Percentiles rank a stretch among this genome's conserved stretches.
These are phyloP conservation scores for Erynnis tages DNA, from an alignment of 2,888 invertebrate genomes.

Conservation along the genomic window DNA sequence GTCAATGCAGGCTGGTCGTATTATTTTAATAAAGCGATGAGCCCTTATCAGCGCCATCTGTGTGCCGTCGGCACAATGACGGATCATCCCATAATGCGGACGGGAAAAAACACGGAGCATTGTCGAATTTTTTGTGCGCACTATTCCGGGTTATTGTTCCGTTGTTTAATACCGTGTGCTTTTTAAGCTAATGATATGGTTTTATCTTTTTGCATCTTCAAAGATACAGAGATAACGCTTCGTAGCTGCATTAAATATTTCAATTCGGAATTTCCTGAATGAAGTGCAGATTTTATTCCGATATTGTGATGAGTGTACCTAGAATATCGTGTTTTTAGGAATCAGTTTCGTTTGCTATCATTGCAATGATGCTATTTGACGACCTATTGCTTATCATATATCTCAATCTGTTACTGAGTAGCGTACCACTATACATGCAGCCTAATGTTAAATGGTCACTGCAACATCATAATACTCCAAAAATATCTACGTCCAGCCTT, in stretches of 20 bases:
- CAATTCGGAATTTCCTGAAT: constrained; percentile 18
- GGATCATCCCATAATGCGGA: constrained; percentile 78
- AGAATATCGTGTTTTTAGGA: constrained; percentile 3
- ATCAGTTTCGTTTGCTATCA: not conserved
- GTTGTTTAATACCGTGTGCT: constrained; percentile 75
- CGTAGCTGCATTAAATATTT: constrained; percentile 23
- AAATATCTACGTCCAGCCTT: too few relatives aligned
- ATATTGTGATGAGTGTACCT: not conserved
- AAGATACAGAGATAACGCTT: constrained; percentile 43
- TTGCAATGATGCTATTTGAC: not conserved
- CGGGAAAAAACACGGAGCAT: constrained; percentile 59
- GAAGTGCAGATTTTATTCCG: constrained; percentile 17
- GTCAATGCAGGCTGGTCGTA: constrained; percentile 50
- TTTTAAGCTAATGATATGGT: constrained; percentile 80
- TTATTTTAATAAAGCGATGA: constrained; percentile 73
- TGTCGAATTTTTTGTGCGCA: constrained; percentile 60
- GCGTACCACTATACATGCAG: too few relatives aligned
- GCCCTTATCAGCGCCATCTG: constrained; percentile 75
- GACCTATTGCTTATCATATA: too few relatives aligned
- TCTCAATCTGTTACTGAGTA: too few relatives aligned
- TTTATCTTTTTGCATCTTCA: constrained; percentile 63
- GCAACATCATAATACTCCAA: too few relatives aligned
- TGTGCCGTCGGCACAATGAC: constrained; percentile 66
- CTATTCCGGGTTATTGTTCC: constrained; percentile 70
- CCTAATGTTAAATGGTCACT: too few relatives aligned